Evolutionary conservation across 2,113 vertebrate genomes (phyloP).

Genomic region (Nesoenas mayeri): DNA sequence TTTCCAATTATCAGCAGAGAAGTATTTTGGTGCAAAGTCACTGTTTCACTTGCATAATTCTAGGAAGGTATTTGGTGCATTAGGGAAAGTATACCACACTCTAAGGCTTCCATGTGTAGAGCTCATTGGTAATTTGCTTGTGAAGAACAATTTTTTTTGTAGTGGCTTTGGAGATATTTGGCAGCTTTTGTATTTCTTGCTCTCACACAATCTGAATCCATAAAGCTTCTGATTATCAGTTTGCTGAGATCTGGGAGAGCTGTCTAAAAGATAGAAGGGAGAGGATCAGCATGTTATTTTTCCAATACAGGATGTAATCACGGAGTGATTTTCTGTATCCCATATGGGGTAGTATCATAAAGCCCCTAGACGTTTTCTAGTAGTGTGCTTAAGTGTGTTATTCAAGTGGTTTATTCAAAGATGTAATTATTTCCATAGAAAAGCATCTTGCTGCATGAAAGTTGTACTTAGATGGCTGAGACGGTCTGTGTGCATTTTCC

Average conservation of each 20-base stretch:
- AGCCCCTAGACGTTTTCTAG: background rate
- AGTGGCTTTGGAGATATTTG: background rate
- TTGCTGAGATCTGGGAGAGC: background rate
- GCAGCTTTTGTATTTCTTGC: background rate
- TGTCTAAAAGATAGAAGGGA: background rate
- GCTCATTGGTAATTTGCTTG: background rate
- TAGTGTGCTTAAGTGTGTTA: background rate
- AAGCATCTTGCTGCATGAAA: background rate
- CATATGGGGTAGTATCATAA: background rate
- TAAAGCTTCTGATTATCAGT: background rate
- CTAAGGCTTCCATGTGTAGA: background rate
- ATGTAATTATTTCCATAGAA: background rate
- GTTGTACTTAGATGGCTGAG: background rate
- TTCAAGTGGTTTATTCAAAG: background rate
- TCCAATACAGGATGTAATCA: background rate
- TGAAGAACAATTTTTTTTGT: background rate
- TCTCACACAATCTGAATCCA: background rate
- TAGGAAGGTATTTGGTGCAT: background rate
- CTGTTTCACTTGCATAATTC: background rate
- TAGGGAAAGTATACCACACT: background rate
- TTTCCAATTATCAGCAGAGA: background rate
- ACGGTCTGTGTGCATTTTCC: background rate
- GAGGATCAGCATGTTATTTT: background rate
- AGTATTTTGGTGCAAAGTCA: constrained; percentile 1
- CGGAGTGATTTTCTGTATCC: background rate